Evolutionary conservation across 2,113 vertebrate genomes (phyloP).

Genomic region (Glaucomys volans): DNA sequence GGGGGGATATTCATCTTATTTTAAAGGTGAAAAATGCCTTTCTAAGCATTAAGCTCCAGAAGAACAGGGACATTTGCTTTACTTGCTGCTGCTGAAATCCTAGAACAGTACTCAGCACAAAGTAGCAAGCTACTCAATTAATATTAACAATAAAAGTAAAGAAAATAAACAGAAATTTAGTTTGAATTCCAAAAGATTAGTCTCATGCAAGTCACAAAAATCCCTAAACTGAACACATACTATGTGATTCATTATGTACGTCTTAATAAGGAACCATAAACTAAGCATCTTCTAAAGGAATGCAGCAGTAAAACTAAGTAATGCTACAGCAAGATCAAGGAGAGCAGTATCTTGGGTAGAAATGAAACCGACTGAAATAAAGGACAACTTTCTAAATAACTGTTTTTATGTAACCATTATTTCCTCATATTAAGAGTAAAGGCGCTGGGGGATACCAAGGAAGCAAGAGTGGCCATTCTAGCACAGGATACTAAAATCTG

Average conservation of each 20-base stretch:
- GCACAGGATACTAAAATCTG: too few relatives aligned
- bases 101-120: background rate
- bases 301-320: background rate
- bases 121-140: background rate
- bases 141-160: background rate
- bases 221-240: background rate
- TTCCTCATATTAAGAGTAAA: too few relatives aligned
- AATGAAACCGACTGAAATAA: too few relatives aligned
- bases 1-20: background rate
- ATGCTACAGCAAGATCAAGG: background rate
- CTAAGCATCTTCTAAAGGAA: background rate
- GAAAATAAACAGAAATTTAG: conserved; percentile 35
- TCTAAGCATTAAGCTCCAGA: background rate
- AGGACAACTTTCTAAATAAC: too few relatives aligned
- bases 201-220: background rate
- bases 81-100: background rate
- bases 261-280: background rate
- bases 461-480: too few relatives aligned
- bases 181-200: background rate
- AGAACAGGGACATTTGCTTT: background rate
- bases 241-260: background rate
- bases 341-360: background rate
- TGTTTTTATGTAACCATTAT: too few relatives aligned
- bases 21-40: background rate
- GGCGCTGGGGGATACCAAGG: too few relatives aligned